Base-by-base conservation (phyloP, 2,888 invertebrate species). In the Dascillus cervinus region DNA sequence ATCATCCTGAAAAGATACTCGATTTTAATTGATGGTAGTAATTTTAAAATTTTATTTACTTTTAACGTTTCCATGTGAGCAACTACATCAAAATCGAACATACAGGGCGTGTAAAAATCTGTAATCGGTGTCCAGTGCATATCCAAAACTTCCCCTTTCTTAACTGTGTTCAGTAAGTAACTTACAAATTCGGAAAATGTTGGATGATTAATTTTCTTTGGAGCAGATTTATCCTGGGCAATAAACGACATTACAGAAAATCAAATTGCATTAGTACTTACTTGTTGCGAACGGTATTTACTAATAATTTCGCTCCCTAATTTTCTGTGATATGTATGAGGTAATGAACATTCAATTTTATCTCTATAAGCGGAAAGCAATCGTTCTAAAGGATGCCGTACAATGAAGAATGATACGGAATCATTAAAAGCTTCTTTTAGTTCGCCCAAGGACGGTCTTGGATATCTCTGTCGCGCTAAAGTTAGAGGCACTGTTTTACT, bases 71-170 rank as follows among this genome's bases (percentile, higher is more conserved):
- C 87, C 50, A 85, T 87, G 66, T 87, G 87, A 34, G 83, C 73
- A 47, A 87, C 80, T 29, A 86, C 72, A 57, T 85, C 82, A 53
- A 87, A 85, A 55, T 81, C 74, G 49, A 86, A 82, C 66, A 84
- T 78, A 64, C 88, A 88, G 1, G 88, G 88, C 15, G 88, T 87
- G 58, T 88, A 89, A 60, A 88, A 87, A 52, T 77, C 77, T 0
- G 80, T 78, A 47, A 85, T 79, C 0, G 88, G 85, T n/a, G 84
- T 82, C 80, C 87, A 87, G 58, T 88, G 88, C 85, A 88, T 88
- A 58, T 89, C 87, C 44, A 86, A 67, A 3, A 72, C 66, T 26
- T 76, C 69, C 15, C 75, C 76, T 36, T 68, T 71, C 47, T 66
- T 69, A 37, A 77, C 74, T 41, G 82, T 79, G 53, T 85, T 83